These are phyloP conservation scores for Procambarus clarkii DNA, from an alignment of 1,140 invertebrate species.

Conservation along the genomic window DNA sequence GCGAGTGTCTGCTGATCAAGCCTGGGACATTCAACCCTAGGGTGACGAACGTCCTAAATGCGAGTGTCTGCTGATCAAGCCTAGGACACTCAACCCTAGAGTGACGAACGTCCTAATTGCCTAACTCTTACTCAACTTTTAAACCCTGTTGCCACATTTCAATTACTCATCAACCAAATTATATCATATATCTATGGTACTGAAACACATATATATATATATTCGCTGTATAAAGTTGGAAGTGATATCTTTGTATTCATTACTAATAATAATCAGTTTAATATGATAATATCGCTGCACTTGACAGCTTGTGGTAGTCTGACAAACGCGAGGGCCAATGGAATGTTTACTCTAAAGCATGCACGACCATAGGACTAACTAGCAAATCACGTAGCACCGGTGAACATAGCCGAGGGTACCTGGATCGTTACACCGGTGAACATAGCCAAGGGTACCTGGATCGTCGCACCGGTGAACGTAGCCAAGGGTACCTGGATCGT, in stretches of 20 bases:
- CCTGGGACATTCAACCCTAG: neutral
- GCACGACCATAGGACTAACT: neutral
- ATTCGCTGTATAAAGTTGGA: no score
- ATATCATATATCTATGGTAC: no score
- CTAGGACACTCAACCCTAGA: neutral
- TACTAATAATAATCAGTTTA: neutral
- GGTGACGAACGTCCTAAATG: neutral
- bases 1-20: neutral
- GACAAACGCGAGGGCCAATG: neutral
- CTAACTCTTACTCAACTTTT: slow-evolving; percentile 7
- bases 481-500: no score
- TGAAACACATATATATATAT: no score
- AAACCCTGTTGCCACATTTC: neutral
- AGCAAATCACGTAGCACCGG: no score
- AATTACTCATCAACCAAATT: neutral
- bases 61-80: neutral
- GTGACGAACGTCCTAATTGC: neutral
- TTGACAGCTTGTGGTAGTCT: neutral
- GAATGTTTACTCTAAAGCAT: neutral
- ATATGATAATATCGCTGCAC: neutral
- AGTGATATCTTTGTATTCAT: no score
- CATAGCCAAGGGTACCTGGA: no score
- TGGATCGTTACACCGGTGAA: no score
- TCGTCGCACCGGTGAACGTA: no score
- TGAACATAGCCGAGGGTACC: no score